Evolutionary conservation across 30 jellyfish, hydroid and myxozoan genomes (phyloP).

Genomic region (Aurelia sp.): DNA sequence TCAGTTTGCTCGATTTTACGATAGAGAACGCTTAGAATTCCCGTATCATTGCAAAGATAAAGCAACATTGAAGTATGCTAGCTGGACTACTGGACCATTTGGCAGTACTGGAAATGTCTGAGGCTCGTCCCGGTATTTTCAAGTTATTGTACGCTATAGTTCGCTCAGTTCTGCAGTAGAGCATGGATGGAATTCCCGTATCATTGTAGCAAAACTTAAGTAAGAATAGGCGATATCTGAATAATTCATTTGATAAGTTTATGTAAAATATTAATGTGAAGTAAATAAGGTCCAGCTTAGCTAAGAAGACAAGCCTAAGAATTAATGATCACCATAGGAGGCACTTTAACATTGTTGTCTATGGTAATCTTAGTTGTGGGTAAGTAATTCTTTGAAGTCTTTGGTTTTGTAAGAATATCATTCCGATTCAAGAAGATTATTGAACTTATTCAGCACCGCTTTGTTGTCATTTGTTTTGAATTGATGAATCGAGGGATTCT

Average conservation of each 20-base stretch:
- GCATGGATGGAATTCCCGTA: not conserved
- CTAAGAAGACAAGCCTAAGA: constrained; percentile 39
- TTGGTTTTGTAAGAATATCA: constrained; percentile 60
- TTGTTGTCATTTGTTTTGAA: constrained; percentile 29
- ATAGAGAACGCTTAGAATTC: not conserved
- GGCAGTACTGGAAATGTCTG: too few species aligned
- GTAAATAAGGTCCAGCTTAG: constrained; percentile 62
- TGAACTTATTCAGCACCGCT: constrained; percentile 40
- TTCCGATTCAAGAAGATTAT: constrained; percentile 42
- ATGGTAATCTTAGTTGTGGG: constrained; percentile 44
- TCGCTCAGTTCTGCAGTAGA: too few species aligned
- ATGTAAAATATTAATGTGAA: constrained; percentile 55
- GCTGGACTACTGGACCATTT: too few species aligned
- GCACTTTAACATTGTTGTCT: constrained; percentile 38
- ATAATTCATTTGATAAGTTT: constrained; percentile 49
- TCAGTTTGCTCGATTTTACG: too few species aligned
- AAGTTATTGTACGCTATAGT: too few species aligned
- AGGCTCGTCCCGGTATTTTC: too few species aligned
- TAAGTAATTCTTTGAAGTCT: constrained; percentile 10
- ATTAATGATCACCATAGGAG: constrained; percentile 38
- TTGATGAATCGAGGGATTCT: constrained; percentile 25
- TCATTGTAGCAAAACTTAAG: constrained; percentile 16
- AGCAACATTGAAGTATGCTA: not conserved
- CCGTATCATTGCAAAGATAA: constrained; percentile 11
- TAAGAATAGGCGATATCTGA: constrained; percentile 16